phyloP scores from a whole-genome alignment of 2,888 invertebrate genomes.

The Idaea dimidiata region DNA sequence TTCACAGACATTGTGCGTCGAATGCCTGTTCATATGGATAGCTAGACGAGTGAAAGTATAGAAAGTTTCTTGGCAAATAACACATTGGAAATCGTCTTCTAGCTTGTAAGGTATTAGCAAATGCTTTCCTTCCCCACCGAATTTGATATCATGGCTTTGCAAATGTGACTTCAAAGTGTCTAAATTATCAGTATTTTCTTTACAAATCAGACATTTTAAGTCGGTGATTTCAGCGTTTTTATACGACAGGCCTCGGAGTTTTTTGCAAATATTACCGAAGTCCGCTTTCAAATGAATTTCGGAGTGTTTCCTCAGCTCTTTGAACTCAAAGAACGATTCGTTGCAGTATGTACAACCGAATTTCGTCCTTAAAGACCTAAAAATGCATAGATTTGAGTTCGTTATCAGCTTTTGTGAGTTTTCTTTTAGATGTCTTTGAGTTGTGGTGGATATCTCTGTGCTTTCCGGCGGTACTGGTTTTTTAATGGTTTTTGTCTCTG shows the following conservation, averaged over 20 bases:
- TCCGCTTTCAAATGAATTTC: slow-evolving; percentile 30
- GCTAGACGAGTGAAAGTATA: slow-evolving; percentile 41
- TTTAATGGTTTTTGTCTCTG: not conserved
- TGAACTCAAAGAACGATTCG: slow-evolving; percentile 38
- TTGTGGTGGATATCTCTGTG: not conserved
- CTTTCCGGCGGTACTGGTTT: not conserved
- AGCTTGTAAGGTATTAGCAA: slow-evolving; percentile 48
- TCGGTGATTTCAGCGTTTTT: slow-evolving; percentile 52
- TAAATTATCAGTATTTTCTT: slow-evolving; percentile 30
- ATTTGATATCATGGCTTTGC: slow-evolving; percentile 35
- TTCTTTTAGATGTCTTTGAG: slow-evolving; percentile 27
- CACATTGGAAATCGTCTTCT: slow-evolving; percentile 38
- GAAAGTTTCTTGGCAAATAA: slow-evolving; percentile 37
- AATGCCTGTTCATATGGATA: slow-evolving; percentile 52
- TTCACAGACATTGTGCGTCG: slow-evolving; percentile 48
- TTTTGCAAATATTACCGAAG: slow-evolving; percentile 33
- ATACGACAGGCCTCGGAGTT: slow-evolving; percentile 38
- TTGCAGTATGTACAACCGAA: slow-evolving; percentile 50
- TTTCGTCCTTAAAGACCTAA: slow-evolving; percentile 47
- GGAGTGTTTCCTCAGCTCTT: slow-evolving; percentile 40
- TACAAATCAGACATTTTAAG: slow-evolving; percentile 46
- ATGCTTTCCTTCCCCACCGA: slow-evolving; percentile 31
- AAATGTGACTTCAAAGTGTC: slow-evolving; percentile 41
- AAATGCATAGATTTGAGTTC: slow-evolving; percentile 55
- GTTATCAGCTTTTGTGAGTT: slow-evolving; percentile 49